Base-by-base conservation (phyloP, 2,888 invertebrate genomes). In the Drosophila kambysellisi region DNA sequence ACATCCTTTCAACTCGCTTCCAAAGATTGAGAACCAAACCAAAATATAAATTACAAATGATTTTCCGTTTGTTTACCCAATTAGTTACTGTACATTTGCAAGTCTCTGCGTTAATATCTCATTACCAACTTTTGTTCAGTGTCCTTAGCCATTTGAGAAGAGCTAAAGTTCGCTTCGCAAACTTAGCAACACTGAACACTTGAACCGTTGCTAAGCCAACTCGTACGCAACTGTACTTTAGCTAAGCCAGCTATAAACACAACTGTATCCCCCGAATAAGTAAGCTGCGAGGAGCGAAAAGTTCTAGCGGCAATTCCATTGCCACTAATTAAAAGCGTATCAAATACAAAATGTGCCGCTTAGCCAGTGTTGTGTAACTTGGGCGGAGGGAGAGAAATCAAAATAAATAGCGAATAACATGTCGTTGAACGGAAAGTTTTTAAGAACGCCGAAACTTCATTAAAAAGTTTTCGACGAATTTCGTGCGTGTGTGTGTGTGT, bases 321-420 rank as follows among this genome's bases (percentile, higher is more conserved):
- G 74, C 79, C 81, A 83, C 88, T 90, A 89, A 86, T 90, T 86
- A 86, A 86, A 90, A 88, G 83, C 83, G 86, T 90, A 86, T 86
- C 90, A 83, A 60, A 80, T 54, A 80, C 75, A 76, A 76, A 82
- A 84, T 76, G 75, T 56, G 89, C 77, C 74, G 69, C 60, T 72
- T 75, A 54, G 71, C 72, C 77, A 74, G 79, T 74, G 68, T 69
- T 76, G 79, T 50, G 72, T 58, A 76, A 68, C 59, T 51, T 66
- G 56, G 41, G 46, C 37, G 25, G 5, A 20, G 41, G 30, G 41
- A 41, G 60, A 33, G 67, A 89, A 82, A 89, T 88, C 75, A 85
- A 89, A 88, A 85, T 71, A 89, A 85, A 85, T 88, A 88, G 78
- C 63, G 74, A 74, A 76, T 71, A 88, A 85, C 84, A 89, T 85